Conservation (phyloP, 2,797 vertebrate species). For the Emydoidea blandingii region DNA sequence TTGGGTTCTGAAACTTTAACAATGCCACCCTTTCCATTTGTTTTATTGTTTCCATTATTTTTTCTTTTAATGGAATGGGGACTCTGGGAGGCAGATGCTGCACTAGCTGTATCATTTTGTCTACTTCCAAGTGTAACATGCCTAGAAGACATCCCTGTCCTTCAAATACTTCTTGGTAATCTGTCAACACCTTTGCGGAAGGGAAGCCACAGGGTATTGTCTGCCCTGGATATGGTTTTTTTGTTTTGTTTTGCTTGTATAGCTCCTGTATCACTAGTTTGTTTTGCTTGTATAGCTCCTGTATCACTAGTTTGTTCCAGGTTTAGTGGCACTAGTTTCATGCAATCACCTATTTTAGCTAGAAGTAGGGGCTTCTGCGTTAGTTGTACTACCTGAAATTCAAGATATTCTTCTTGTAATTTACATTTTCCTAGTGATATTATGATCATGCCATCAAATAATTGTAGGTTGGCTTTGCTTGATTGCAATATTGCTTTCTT, state of each 20-base stretch:
- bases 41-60: not conserved
- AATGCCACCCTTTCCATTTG: not conserved
- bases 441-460: not conserved
- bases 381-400: not conserved
- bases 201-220: not conserved
- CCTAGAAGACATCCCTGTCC: slow-evolving; percentile 9
- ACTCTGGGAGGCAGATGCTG: not conserved
- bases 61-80: not conserved
- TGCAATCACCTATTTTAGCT: not conserved
- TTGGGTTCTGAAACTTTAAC: not conserved
- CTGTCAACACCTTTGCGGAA: slow-evolving; percentile 22
- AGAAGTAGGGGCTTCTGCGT: not conserved
- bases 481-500: not conserved
- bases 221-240: not conserved
- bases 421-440: not conserved
- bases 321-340: not conserved
- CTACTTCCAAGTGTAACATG: not conserved
- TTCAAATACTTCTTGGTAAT: slow-evolving; percentile 8
- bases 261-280: not conserved
- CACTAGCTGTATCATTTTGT: slow-evolving; percentile 4
- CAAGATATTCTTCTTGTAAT: not conserved
- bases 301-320: slow-evolving; percentile 8
- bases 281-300: slow-evolving; percentile 17
- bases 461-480: accelerated
- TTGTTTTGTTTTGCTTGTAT: slow-evolving; percentile 29